phyloP scores from a whole-genome alignment of 1,140 invertebrate species.

The Aradophagus sp. region DNA sequence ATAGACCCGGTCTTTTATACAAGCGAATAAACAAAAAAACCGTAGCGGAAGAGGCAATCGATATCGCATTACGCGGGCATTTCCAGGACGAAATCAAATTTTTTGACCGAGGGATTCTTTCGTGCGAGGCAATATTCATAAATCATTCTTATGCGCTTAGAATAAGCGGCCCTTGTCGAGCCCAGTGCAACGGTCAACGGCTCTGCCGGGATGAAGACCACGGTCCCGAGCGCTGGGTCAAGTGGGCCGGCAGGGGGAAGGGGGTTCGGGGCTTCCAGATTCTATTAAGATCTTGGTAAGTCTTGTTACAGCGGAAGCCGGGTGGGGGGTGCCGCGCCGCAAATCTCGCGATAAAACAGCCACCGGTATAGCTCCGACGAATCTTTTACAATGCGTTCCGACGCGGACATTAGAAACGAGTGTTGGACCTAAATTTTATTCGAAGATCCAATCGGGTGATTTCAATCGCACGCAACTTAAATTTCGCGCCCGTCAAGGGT shows the following conservation, averaged over 20 bases:
- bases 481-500: slow-evolving; percentile 4
- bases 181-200: slow-evolving; percentile 59
- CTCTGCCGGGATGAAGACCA: slow-evolving; percentile 53
- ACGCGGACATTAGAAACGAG: slow-evolving; percentile 53
- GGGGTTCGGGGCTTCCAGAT: slow-evolving; percentile 69
- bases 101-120: slow-evolving; percentile 64
- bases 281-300: slow-evolving; percentile 76
- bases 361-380: slow-evolving; percentile 55
- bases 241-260: slow-evolving; percentile 46
- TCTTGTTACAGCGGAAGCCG: slow-evolving; percentile 68
- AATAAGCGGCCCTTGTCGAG: slow-evolving; percentile 67
- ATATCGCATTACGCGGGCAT: slow-evolving; percentile 46
- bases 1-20: not conserved
- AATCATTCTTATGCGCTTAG: slow-evolving; percentile 74
- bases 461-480: slow-evolving; percentile 21
- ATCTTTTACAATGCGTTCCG: slow-evolving; percentile 50
- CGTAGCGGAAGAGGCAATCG: slow-evolving; percentile 38
- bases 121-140: slow-evolving; percentile 73
- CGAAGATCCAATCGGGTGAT: slow-evolving; percentile 39
- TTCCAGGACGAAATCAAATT: slow-evolving; percentile 50
- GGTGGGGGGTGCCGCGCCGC: slow-evolving; percentile 63
- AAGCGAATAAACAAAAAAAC: slow-evolving; percentile 14
- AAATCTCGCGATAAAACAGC: slow-evolving; percentile 75
- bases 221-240: slow-evolving; percentile 44
- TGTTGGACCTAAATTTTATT: slow-evolving; percentile 54